phyloP scores from a whole-genome alignment of 2,797 vertebrate species.

The Distichodus sexfasciatus region DNA sequence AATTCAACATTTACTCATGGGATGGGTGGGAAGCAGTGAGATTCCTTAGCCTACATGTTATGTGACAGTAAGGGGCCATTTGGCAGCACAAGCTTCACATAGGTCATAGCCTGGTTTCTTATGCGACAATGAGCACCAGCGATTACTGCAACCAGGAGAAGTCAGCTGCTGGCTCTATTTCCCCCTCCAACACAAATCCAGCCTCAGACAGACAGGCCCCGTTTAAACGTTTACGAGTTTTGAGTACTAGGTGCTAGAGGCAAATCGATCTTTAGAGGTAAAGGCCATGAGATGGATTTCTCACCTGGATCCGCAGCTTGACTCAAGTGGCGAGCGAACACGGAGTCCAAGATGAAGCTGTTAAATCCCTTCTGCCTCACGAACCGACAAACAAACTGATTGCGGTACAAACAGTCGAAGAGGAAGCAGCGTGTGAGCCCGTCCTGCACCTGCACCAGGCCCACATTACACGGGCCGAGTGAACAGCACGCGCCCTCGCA shows the following conservation, averaged over 20 bases:
- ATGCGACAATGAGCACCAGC: not conserved
- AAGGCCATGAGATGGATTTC: not conserved
- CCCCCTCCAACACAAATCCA: no score
- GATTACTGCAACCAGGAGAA: not conserved
- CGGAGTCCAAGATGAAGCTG: slow-evolving; percentile 70
- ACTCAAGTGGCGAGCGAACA: slow-evolving; percentile 68
- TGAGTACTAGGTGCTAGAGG: not conserved
- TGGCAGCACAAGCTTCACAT: no score
- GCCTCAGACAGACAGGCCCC: no score
- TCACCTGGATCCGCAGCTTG: slow-evolving; percentile 5
- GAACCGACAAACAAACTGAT: slow-evolving; percentile 85
- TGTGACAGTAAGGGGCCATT: no score
- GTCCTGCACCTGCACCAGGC: slow-evolving; percentile 68
- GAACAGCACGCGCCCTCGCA: slow-evolving; percentile 80
- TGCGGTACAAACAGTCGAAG: slow-evolving; percentile 82
- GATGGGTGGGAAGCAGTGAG: not conserved
- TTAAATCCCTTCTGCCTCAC: slow-evolving; percentile 73
- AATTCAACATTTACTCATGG: not conserved
- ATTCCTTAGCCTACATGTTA: not conserved
- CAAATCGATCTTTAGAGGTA: not conserved
- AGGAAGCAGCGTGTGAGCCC: slow-evolving; percentile 74
- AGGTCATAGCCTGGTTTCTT: no score
- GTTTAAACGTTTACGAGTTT: not conserved
- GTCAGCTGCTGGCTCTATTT: no score
- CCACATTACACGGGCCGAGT: slow-evolving; percentile 76